Evolutionary conservation across 1,140 invertebrate species (phyloP).

Genomic region (Diprion similis): DNA sequence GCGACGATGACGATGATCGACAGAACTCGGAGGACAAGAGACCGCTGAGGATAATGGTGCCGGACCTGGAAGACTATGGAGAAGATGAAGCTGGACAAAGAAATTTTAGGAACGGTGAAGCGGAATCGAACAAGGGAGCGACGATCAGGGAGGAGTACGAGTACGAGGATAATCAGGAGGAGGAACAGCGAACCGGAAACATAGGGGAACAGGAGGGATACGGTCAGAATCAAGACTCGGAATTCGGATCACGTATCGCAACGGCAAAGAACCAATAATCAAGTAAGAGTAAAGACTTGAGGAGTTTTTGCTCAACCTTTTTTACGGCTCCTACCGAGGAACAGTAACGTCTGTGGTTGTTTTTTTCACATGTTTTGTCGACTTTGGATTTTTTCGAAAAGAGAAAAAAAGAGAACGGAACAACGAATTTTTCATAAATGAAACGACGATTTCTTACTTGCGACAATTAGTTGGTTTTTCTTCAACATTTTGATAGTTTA

Average conservation of each 20-base stretch:
- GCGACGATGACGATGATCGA: too few species aligned
- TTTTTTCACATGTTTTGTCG: too few species aligned
- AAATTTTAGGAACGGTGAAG: slow-evolving; percentile 28
- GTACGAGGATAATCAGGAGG: slow-evolving; percentile 45
- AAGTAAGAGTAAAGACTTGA: too few species aligned
- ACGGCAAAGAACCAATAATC: slow-evolving; percentile 21
- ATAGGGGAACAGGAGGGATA: slow-evolving; percentile 23
- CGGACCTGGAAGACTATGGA: slow-evolving; percentile 48
- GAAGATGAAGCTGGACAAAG: slow-evolving; percentile 35
- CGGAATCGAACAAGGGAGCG: slow-evolving; percentile 28
- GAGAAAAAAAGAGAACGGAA: too few species aligned
- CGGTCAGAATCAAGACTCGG: slow-evolving; percentile 30
- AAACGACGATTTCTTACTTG: too few species aligned
- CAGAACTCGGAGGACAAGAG: slow-evolving; percentile 33
- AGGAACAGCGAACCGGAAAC: slow-evolving; percentile 18
- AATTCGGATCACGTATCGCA: slow-evolving; percentile 45
- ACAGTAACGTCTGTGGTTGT: too few species aligned
- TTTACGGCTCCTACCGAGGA: too few species aligned
- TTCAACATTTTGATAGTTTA: too few species aligned
- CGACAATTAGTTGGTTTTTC: too few species aligned
- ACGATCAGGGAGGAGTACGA: slow-evolving; percentile 43
- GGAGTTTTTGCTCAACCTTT: too few species aligned
- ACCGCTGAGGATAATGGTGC: slow-evolving; percentile 58
- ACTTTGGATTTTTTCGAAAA: too few species aligned
- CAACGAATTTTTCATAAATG: too few species aligned